Base-by-base conservation (phyloP, 2,888 invertebrate species). In the Rhingia campestris region DNA sequence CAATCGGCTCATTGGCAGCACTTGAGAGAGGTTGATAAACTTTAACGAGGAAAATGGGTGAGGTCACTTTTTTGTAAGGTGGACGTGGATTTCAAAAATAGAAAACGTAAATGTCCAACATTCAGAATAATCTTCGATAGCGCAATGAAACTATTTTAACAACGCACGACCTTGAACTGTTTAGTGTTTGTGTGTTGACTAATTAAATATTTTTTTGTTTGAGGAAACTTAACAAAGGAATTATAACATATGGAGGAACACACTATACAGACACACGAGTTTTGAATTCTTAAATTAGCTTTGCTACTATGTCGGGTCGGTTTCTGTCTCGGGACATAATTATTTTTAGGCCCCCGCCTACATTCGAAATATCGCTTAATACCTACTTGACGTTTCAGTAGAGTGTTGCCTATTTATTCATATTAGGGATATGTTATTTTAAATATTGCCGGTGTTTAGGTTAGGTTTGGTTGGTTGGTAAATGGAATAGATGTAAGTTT, bases 21-120 rank as follows among this genome's bases (percentile, higher is more conserved):
- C n/a, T 64, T 30, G 30, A 39, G 9, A 32, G 32, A 73, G 72
- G 72, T 73, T 73, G 53, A 14, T 73, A 63, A 73, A 73, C 72
- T 63, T 43, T 54, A 53, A 12, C 12, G 43, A 37, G 22, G 22
- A 14, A 30, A 6, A 12, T 5, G n/a, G 14, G n/a, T 43, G 43
- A 45, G 63, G 43, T 30, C 49, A n/a, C 47, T 10, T 30, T 35
- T 49, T 35, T 32, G 30, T 10, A 9, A 30, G 3, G n/a, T 10
- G 6, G 47, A 10, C 45, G n/a, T 10, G 6, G 47, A 10, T 45
- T 47, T 35, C 7, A 9, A 47, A 61, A 14, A 59, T n/a, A 35
- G 4, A 12, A 4, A 30, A 22, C 41, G 5, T 4, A 4, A 12
- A 12, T 41, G n/a, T 43, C 4, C 4, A 4, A 22, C 2, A 22